These are phyloP conservation scores for Eunapius fragilis DNA, from an alignment of 37 sponge, comb jelly and placozoan genomes.

Conservation along the genomic window DNA sequence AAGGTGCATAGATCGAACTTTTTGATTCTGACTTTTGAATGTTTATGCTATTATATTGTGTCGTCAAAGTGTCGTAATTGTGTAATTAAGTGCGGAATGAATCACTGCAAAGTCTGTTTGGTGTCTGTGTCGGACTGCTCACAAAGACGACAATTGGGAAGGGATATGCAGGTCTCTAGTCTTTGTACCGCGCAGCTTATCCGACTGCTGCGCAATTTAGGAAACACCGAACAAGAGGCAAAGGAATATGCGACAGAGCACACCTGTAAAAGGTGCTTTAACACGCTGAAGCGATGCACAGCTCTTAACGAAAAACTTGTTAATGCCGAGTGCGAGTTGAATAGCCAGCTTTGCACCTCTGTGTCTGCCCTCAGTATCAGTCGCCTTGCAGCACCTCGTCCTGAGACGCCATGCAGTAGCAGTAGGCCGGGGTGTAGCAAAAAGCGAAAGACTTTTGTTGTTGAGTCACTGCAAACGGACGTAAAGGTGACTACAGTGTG, in stretches of 20 bases:
- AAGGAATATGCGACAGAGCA: background rate
- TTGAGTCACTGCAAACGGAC: background rate
- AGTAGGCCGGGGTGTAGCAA: background rate
- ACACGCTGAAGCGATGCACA: background rate
- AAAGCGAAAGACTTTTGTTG: background rate
- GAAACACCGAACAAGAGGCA: background rate
- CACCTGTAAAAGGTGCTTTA: background rate
- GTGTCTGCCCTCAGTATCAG: background rate
- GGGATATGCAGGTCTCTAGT: background rate
- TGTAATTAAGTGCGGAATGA: background rate
- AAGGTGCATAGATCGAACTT: background rate
- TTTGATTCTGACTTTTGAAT: background rate
- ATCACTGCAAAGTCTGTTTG: background rate
- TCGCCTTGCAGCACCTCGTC: background rate
- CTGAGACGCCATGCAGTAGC: background rate
- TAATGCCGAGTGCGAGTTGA: background rate
- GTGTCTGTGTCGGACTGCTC: background rate
- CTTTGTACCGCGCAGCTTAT: background rate
- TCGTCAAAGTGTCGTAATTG: background rate
- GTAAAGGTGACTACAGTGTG: background rate
- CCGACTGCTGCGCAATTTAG: background rate
- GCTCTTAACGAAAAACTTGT: background rate
- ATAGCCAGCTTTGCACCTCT: background rate
- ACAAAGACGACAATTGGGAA: background rate
- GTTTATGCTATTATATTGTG: no score